A percentile compares a stretch with the other conserved stretches of the same genome.
These are phyloP conservation scores for Empidonax traillii DNA, from an alignment of 2,113 vertebrate species.

Conservation along the genomic window DNA sequence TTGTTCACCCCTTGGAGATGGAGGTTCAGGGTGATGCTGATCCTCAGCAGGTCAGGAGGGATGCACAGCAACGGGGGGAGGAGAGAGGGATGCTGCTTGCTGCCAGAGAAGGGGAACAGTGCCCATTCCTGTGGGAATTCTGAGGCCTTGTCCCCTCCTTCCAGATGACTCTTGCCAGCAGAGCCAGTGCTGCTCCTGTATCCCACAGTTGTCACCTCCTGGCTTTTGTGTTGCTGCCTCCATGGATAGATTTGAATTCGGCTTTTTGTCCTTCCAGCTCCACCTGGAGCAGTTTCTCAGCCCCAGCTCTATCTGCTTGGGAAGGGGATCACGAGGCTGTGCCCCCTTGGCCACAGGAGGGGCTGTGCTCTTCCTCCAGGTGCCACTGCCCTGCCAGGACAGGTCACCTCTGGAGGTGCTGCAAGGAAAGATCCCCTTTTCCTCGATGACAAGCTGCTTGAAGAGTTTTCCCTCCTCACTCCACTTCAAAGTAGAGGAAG, in stretches of 20 bases:
- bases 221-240: background rate
- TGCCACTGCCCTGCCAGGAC: background rate
- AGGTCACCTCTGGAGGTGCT: background rate
- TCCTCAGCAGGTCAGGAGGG: background rate
- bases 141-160: background rate
- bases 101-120: rapidly evolving
- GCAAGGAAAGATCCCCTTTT: too few species aligned
- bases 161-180: background rate
- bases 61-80: rapidly evolving
- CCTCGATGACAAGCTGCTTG: rapidly evolving
- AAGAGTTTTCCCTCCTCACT: background rate
- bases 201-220: rapidly evolving
- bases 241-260: background rate
- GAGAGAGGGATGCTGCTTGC: background rate
- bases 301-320: background rate
- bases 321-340: background rate
- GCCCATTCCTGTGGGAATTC: background rate
- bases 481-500: background rate
- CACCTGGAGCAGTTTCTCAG: background rate
- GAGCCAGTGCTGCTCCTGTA: background rate
- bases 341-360: rapidly evolving
- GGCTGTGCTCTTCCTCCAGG: background rate
- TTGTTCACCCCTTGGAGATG: background rate
- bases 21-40: background rate
- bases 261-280: background rate